A percentile compares a stretch with the other conserved stretches of the same genome.
Conservation (phyloP, 2,113 vertebrate species). For the Arenaria interpres region DNA sequence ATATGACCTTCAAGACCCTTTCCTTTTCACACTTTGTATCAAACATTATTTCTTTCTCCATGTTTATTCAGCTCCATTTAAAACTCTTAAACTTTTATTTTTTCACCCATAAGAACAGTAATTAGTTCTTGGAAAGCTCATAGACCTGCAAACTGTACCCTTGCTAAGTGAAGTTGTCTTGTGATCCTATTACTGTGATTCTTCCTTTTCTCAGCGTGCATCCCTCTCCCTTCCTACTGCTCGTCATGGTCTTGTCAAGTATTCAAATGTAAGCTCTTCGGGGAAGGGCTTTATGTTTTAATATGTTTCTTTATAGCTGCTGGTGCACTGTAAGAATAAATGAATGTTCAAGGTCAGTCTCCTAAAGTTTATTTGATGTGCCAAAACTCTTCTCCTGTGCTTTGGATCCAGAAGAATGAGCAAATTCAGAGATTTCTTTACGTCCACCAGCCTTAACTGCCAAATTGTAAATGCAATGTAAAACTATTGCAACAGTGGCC, state of each 20-base stretch:
- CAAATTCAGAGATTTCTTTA: not conserved
- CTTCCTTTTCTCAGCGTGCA: not conserved
- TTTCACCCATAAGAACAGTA: conserved; percentile 16
- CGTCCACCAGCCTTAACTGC: not conserved
- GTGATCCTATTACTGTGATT: not conserved
- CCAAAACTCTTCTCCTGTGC: not conserved
- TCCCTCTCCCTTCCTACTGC: not conserved
- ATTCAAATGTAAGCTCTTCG: not conserved
- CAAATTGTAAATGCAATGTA: not conserved
- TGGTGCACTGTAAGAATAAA: not conserved
- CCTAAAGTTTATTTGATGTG: not conserved
- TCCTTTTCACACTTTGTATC: not conserved
- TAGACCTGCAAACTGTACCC: not conserved
- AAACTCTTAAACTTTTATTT: conserved; percentile 29
- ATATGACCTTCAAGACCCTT: not conserved
- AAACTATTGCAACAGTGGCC: not conserved
- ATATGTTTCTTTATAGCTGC: conserved; percentile 10
- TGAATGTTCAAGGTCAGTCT: not conserved
- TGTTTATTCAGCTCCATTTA: conserved; percentile 5
- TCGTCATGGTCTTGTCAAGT: not conserved
- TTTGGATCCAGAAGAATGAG: not conserved
- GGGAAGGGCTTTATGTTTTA: conserved; percentile 33
- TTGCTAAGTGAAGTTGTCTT: conserved; percentile 23
- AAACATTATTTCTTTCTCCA: not conserved
- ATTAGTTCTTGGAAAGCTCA: conserved; percentile 32